These are phyloP conservation scores for Streptopelia turtur DNA, from an alignment of 2,797 vertebrate genomes.

Conservation along the genomic window DNA sequence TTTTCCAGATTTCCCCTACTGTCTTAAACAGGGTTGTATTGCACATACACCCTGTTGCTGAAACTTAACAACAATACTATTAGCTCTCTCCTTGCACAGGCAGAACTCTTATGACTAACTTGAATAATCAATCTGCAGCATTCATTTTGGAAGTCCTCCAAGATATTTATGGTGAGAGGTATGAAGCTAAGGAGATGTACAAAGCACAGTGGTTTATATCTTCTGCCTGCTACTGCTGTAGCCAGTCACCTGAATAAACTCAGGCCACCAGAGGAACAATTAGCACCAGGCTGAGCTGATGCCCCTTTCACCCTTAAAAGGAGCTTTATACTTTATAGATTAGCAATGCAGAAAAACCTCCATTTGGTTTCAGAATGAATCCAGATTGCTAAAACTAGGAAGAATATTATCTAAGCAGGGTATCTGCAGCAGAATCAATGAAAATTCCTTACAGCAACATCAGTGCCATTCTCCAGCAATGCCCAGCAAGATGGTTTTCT, in stretches of 20 bases:
- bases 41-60: not conserved
- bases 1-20: not conserved
- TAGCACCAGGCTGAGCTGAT: not conserved
- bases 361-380: not conserved
- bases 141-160: not conserved
- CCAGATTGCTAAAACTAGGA: not conserved
- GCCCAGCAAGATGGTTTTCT: rapidly evolving
- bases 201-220: not conserved
- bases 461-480: not conserved
- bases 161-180: not conserved
- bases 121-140: not conserved
- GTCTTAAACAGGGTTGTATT: not conserved
- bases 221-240: not conserved
- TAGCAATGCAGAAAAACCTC: not conserved
- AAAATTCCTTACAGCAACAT: not conserved
- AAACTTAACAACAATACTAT: not conserved
- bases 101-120: not conserved
- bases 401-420: not conserved
- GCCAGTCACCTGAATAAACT: not conserved
- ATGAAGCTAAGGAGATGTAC: not conserved
- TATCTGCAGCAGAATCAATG: not conserved
- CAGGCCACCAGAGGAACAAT: not conserved
- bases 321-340: not conserved
- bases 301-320: not conserved
- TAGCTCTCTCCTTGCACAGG: not conserved